Percentiles rank a stretch among this genome's conserved stretches.
Evolutionary conservation across 2,797 vertebrate genomes (phyloP).

Genomic region (Chelon labrosus): DNA sequence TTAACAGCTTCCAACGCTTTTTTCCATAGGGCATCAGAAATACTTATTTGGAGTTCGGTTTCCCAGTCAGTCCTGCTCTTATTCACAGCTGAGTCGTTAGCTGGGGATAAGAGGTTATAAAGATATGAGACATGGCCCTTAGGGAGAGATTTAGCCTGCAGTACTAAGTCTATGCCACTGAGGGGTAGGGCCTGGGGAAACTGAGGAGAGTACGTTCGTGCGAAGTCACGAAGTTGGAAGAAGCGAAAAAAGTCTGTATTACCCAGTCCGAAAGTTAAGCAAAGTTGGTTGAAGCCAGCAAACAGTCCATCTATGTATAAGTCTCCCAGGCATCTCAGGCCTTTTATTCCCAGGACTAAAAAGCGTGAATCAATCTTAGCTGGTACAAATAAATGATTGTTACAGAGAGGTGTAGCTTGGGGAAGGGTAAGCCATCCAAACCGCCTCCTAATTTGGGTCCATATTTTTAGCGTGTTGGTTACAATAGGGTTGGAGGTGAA

Average conservation of each 20-base stretch:
- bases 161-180: not conserved
- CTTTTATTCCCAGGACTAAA: not conserved
- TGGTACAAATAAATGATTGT: not conserved
- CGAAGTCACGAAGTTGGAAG: not conserved
- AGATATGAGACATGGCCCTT: not conserved
- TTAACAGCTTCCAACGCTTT: not conserved
- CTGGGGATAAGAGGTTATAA: not conserved
- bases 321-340: not conserved
- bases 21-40: not conserved
- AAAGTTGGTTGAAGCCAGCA: too few species aligned
- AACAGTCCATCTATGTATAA: not conserved
- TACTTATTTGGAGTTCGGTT: not conserved
- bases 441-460: not conserved
- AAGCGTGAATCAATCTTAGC: not conserved
- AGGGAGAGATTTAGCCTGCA: not conserved
- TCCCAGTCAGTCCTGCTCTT: not conserved
- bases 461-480: not conserved
- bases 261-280: too few species aligned
- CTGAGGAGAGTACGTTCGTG: not conserved
- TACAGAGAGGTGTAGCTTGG: not conserved
- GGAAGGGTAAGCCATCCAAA: not conserved
- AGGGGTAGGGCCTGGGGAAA: not conserved
- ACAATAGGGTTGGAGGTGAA: not conserved
- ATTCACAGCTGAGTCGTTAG: not conserved
- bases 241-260: too few species aligned